Percentiles rank a stretch among this genome's conserved stretches.
phyloP scores from a whole-genome alignment of 2,888 invertebrate species.

The Gari tellinella region DNA sequence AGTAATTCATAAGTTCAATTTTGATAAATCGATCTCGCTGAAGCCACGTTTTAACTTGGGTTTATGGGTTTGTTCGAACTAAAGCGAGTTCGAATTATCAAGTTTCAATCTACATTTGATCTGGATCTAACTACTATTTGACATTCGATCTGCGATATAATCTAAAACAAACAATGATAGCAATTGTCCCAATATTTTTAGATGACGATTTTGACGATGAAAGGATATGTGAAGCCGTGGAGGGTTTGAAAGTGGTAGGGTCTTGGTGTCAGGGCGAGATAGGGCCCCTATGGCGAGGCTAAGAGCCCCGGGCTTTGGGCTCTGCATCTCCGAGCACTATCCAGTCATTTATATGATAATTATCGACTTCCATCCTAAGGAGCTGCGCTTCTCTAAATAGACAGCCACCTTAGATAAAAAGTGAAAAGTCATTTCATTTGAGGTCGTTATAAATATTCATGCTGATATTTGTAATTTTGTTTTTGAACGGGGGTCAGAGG shows the following conservation, averaged over 20 bases:
- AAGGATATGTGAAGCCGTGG: too few species aligned
- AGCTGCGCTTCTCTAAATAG: slow-evolving; percentile 29
- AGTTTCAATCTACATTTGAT: too few species aligned
- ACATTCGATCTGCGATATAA: too few species aligned
- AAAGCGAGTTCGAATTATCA: too few species aligned
- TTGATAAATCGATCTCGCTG: too few species aligned
- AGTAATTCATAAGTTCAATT: too few species aligned
- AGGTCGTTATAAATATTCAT: slow-evolving; percentile 56
- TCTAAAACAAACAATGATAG: too few species aligned
- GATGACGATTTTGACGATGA: too few species aligned
- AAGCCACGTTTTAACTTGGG: too few species aligned
- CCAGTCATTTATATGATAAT: slow-evolving; percentile 64
- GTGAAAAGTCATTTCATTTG: slow-evolving; percentile 58
- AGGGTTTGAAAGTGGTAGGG: slow-evolving; percentile 16
- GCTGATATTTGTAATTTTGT: slow-evolving; percentile 53
- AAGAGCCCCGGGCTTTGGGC: slow-evolving; percentile 44
- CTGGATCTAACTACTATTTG: too few species aligned
- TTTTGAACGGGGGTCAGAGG: slow-evolving; percentile 38
- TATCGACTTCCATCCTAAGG: slow-evolving; percentile 45
- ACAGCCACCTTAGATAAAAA: slow-evolving; percentile 50
- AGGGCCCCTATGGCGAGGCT: slow-evolving; percentile 40
- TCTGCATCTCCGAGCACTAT: slow-evolving; percentile 30
- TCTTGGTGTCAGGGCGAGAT: slow-evolving; percentile 47
- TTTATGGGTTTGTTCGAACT: too few species aligned
- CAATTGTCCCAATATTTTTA: too few species aligned